phyloP scores from a whole-genome alignment of 1,140 invertebrate species.

The Pinna nobilis region DNA sequence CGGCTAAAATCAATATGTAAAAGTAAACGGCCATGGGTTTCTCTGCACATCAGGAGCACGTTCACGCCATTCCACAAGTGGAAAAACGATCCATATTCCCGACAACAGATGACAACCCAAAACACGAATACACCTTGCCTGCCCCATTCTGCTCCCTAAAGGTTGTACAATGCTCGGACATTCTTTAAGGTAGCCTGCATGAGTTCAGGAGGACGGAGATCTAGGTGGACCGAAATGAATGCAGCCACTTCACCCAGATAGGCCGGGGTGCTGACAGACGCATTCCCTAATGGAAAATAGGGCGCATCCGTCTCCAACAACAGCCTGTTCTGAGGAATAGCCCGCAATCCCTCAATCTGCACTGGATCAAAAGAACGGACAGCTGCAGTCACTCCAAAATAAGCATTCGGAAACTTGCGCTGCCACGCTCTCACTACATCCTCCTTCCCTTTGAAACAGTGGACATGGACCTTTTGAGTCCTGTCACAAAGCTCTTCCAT shows the following conservation, averaged over 20 bases:
- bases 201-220: background rate
- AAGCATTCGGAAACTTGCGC: background rate
- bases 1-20: too few species aligned
- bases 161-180: background rate
- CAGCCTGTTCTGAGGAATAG: background rate
- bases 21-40: too few species aligned
- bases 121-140: too few species aligned
- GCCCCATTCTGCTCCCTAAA: too few species aligned
- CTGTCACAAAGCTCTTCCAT: background rate
- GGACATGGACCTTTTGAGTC: background rate
- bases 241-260: constrained; percentile 1
- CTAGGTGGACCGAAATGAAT: background rate
- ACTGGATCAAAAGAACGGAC: background rate
- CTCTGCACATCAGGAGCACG: too few species aligned
- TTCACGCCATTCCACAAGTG: too few species aligned
- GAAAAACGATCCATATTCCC: too few species aligned
- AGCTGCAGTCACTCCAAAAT: background rate
- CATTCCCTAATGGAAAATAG: background rate
- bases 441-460: background rate
- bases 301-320: background rate
- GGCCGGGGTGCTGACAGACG: background rate
- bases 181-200: background rate
- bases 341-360: background rate
- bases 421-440: background rate
- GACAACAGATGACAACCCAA: too few species aligned